Conservation (phyloP, 2,888 invertebrate genomes). For the Rotaria macrura region DNA sequence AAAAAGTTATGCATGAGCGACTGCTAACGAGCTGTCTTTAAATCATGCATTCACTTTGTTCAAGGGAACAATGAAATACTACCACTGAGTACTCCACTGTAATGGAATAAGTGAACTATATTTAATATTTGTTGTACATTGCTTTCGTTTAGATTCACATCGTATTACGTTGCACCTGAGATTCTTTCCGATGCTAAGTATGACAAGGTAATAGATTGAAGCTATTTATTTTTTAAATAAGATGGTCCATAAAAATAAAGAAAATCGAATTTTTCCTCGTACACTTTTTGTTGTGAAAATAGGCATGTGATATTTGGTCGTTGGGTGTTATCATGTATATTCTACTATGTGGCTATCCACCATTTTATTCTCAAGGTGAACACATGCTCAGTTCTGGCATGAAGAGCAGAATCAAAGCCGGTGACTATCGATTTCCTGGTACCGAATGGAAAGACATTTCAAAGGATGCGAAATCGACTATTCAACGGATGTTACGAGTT, state of each 20-base stretch:
- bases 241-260: too few relatives aligned
- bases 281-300: too few relatives aligned
- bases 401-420: conserved; percentile 86
- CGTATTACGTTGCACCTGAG: conserved; percentile 58
- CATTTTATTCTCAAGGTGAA: conserved; percentile 94
- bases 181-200: conserved; percentile 92
- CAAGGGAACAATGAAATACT: neutral
- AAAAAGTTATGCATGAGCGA: neutral
- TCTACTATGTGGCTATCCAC: conserved; percentile 63
- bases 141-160: neutral
- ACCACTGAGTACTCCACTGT: neutral
- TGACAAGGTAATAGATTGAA: conserved; percentile 60
- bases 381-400: conserved; percentile 95
- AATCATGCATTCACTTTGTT: neutral
- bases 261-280: too few relatives aligned
- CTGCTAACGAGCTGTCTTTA: neutral
- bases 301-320: conserved; percentile 95
- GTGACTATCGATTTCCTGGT: conserved; percentile 90
- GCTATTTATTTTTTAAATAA: too few relatives aligned
- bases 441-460: conserved; percentile 61
- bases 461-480: conserved; percentile 23
- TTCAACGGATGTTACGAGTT: conserved; percentile 26
- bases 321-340: conserved; percentile 98
- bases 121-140: too few relatives aligned
- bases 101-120: neutral